A percentile compares a stretch with the other conserved stretches of the same genome.
phyloP scores from a whole-genome alignment of 2,797 vertebrate genomes.

The Enteromius argenteus region DNA sequence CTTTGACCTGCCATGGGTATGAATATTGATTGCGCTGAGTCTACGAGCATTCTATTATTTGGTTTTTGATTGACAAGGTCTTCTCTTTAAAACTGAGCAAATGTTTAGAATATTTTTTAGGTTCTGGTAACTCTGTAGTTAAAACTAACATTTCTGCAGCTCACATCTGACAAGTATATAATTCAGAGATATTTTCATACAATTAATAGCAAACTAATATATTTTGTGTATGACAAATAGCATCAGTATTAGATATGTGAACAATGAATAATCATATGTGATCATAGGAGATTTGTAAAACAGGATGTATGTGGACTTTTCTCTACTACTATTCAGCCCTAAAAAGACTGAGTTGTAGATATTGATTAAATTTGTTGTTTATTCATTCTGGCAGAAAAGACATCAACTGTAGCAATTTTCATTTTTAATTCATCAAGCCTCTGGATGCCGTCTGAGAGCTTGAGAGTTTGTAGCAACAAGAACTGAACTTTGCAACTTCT shows the following conservation, averaged over 20 bases:
- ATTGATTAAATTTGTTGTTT: not conserved
- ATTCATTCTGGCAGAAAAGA: not conserved
- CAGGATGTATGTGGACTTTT: not conserved
- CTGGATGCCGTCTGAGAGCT: not conserved
- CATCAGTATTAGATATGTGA: not conserved
- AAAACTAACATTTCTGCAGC: not conserved
- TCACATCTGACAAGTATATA: not conserved
- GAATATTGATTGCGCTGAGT: slow-evolving; percentile 50
- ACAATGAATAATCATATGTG: not conserved
- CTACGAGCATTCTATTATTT: slow-evolving; percentile 28
- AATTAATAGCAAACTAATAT: not conserved
- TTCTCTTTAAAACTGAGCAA: not conserved
- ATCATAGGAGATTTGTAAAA: not conserved
- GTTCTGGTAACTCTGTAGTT: not conserved
- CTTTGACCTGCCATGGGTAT: slow-evolving; percentile 36
- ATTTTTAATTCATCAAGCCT: not conserved
- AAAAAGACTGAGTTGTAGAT: not conserved
- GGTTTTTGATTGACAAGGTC: not conserved
- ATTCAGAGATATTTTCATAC: not conserved
- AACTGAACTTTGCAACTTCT: not conserved
- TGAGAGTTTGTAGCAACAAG: not conserved
- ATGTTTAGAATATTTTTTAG: not conserved
- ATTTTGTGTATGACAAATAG: not conserved
- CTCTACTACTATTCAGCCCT: not conserved
- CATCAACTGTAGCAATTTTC: not conserved